Conservation (phyloP, 2,888 invertebrate genomes). For the Philereme transversata region DNA sequence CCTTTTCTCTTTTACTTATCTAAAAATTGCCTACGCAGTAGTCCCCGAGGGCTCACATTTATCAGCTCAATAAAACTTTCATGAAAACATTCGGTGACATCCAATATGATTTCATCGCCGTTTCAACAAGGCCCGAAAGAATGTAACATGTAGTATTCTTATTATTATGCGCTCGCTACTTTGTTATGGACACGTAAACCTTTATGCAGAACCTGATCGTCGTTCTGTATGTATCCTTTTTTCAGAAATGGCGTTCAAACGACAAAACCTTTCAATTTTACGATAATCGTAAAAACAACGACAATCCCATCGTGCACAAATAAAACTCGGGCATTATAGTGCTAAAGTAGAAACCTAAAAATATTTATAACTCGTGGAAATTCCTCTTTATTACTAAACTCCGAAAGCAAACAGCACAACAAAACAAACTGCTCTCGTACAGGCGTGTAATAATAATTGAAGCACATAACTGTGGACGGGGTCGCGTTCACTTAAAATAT, state of each 20-base stretch:
- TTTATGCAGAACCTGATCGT: constrained; percentile 56
- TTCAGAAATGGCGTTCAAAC: constrained; percentile 22
- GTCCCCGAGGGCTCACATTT: constrained; percentile 71
- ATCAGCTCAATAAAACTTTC: constrained; percentile 76
- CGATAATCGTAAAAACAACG: constrained; percentile 28
- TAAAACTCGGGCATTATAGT: constrained; percentile 18
- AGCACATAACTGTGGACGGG: constrained; percentile 50
- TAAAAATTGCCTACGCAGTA: constrained; percentile 65
- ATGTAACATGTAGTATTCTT: constrained; percentile 59
- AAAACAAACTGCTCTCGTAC: constrained; percentile 29
- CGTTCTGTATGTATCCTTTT: constrained; percentile 44
- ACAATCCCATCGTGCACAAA: constrained; percentile 18
- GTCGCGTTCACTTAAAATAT: constrained; percentile 72
- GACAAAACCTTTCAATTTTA: constrained; percentile 30
- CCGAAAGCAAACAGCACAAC: constrained; percentile 21
- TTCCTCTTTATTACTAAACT: constrained; percentile 16
- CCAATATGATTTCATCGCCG: constrained; percentile 74
- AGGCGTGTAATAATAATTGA: constrained; percentile 38
- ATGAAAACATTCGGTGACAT: constrained; percentile 76
- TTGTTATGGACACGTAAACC: constrained; percentile 64
- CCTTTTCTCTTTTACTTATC: constrained; percentile 62
- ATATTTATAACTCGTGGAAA: constrained; percentile 21
- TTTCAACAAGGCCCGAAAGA: constrained; percentile 57
- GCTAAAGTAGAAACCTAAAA: constrained; percentile 20
- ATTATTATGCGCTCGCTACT: constrained; percentile 62